phyloP scores from a whole-genome alignment of 2,888 invertebrate genomes.

The Neocrepidodera transversa region DNA sequence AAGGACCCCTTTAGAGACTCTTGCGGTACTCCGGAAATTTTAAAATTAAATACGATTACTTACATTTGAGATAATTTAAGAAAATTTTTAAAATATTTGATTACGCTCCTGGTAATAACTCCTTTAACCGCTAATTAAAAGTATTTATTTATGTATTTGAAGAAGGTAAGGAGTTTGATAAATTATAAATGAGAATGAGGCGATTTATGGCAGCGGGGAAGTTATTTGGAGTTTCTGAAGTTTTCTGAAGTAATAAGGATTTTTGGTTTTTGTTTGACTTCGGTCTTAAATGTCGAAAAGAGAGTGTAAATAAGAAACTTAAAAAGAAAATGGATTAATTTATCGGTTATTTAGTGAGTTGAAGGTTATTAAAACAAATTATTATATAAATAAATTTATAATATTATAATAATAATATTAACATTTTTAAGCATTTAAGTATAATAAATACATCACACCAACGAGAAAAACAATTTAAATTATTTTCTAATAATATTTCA shows the following conservation, averaged over 20 bases:
- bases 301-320: conserved; percentile 1
- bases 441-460: no score
- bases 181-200: conserved; percentile 36
- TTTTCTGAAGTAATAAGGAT: conserved; percentile 22
- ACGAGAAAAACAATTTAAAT: no score
- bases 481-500: no score
- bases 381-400: no score
- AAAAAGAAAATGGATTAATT: conserved; percentile 12
- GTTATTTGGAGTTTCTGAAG: conserved; percentile 19
- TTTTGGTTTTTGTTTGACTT: conserved; percentile 28
- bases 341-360: no score
- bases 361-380: no score
- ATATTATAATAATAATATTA: no score
- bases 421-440: no score
- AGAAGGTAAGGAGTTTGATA: conserved; percentile 38
- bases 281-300: conserved; percentile 11
- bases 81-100: neutral
- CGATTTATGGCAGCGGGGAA: conserved; percentile 27
- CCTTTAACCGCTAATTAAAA: conserved; percentile 41
- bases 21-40: no score
- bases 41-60: no score
- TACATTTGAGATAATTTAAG: neutral
- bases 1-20: no score
- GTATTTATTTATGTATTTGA: conserved; percentile 49
- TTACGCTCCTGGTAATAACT: conserved; percentile 4